Evolutionary conservation across 1,140 invertebrate species (phyloP), one percentile per base, ranked within the genome.

Genomic region (Lucilia sericata): DNA sequence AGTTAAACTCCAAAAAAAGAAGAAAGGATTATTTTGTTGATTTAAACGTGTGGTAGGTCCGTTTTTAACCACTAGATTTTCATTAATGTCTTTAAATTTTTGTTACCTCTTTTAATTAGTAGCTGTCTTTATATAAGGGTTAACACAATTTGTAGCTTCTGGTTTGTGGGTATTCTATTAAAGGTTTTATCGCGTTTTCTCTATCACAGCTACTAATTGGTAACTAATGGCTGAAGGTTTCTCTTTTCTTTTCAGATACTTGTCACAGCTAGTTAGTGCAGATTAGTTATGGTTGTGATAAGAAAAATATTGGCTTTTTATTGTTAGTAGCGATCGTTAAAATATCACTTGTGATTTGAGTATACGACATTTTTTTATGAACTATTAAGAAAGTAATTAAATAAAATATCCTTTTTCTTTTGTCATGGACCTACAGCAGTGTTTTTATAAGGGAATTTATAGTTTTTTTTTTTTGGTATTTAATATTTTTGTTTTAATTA

Each of bases 151-250:
- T 70, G 65, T 70, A 70, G 65, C 65, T 70, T 70, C 65, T 70
- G 65, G 65, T n/a, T 70, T 70, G n/a, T 70, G n/a, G 65, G 5
- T 70, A 21, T 70, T 13, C 17, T 76, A 76, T 10, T 76, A n/a
- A 36, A 8, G 34, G 13, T 78, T 80, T 80, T 80, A 80, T 80
- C 42, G 12, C 42, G 42, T 49, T 19, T 70, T 80, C 7, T 17
- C 42, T 80, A 80, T 80, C 47, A 80, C 47, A 80, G 76, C 76
- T 80, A 80, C 76, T 80, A 80, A 80, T 80, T 80, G n/a, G 42
- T 49, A 80, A 25, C 76, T 51, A 80, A 80, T 80, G 76, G 17
- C 5, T 60, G 17, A 60, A 60, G 55, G 65, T 70, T 21, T 70
- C 65, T 25, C 42, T 51, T 80, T 12, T 25, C 42, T 51, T 80